Evolutionary conservation across 1,140 invertebrate species (phyloP), one percentile per base, ranked within the genome.

Genomic region (Gryllus bimaculatus): DNA sequence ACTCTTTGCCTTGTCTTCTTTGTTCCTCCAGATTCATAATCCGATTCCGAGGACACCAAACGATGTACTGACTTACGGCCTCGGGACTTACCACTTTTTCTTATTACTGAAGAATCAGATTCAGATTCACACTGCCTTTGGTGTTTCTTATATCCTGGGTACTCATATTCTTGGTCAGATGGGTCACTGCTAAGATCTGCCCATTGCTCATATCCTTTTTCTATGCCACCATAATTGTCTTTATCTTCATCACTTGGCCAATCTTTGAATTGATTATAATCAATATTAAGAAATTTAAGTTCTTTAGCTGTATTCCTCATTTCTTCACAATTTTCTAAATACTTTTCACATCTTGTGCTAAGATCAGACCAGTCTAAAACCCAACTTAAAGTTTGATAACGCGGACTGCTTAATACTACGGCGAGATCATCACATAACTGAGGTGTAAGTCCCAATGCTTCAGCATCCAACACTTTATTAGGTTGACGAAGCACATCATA

Each of bases 371-470:
- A 91, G 48, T 89, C 87, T 0, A 89, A 81, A 6, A 86, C 85
- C 91, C 91, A 92, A 80, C 86, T 91, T 20, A 92, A 86, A 81
- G 89, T 86, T 77, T 91, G 89, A 84, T 90, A 90, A 21, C 91
- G 84, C 6, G 89, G 89, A 84, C 89, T 88, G 78, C 87, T 90
- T 12, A 92, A 80, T 75, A 91, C 88, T 5, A 90, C 89, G 7
- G 88, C 86, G 18, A 92, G 82, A 83, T 92, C 90, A 83, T 91
- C 89, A 83, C 88, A 89, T 5, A 91, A 81, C 78, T 89, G 88
- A n/a, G 87, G 85, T 49, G 88, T 87, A 10, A 91, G 83, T 7
- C 90, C 90, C 8, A 91, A 83, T 79, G 87, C 86, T 66, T 88
- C 87, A 12, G 84, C 86, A 80, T 88, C 87, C 8, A 88, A 80